phyloP scores from a whole-genome alignment of 92 coral and sea anemone species.

The Palythoa grandiflora region DNA sequence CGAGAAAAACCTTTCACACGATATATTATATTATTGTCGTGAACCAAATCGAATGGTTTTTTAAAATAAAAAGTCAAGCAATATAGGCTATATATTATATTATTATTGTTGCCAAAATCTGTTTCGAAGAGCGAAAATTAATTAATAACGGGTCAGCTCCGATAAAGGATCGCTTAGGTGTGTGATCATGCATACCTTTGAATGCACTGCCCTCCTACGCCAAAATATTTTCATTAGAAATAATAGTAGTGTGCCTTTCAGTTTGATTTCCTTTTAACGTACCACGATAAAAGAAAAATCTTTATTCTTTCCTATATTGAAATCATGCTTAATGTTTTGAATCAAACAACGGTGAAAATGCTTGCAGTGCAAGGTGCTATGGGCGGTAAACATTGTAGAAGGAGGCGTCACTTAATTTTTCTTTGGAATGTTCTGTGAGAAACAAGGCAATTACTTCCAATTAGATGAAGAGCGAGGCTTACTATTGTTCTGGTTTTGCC shows the following conservation, averaged over 20 bases:
- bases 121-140: slow-evolving; percentile 65
- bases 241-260: neutral
- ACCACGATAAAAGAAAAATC: slow-evolving; percentile 2
- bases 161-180: slow-evolving; percentile 41
- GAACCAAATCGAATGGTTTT: neutral
- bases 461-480: slow-evolving; percentile 66
- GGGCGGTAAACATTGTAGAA: slow-evolving; percentile 22
- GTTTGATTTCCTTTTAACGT: neutral
- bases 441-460: slow-evolving; percentile 75
- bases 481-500: slow-evolving; percentile 62
- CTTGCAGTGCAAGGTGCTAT: neutral
- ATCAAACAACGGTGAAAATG: neutral
- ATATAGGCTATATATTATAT: slow-evolving; percentile 13
- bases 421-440: slow-evolving; percentile 73
- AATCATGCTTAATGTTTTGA: neutral
- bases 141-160: slow-evolving; percentile 65
- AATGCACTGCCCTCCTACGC: neutral
- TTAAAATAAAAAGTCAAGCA: slow-evolving; percentile 56
- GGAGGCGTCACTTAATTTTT: slow-evolving; percentile 44
- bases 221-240: slow-evolving; percentile 2
- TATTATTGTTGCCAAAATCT: slow-evolving; percentile 47
- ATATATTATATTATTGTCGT: slow-evolving; percentile 1
- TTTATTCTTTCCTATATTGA: neutral
- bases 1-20: neutral
- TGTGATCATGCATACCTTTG: slow-evolving; percentile 29